phyloP scores from a whole-genome alignment of 2,888 invertebrate genomes.

The Callimorpha dominula region DNA sequence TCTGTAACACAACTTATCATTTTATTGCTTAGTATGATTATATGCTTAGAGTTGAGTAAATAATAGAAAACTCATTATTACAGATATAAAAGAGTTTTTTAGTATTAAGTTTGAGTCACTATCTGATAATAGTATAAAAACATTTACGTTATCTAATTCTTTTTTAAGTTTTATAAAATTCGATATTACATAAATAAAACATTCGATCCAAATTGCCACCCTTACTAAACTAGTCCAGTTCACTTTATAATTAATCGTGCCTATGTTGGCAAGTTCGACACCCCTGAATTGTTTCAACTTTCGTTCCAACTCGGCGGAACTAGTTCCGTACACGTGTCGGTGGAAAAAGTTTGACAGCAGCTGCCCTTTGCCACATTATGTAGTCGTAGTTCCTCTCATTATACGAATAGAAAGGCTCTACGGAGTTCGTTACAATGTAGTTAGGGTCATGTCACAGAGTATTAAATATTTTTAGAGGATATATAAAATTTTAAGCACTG shows the following conservation, averaged over 20 bases:
- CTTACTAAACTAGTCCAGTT: conserved; percentile 7
- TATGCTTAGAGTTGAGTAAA: too few relatives aligned
- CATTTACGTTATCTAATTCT: neutral
- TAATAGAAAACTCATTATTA: too few relatives aligned
- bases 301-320: conserved; percentile 19
- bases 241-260: conserved; percentile 38
- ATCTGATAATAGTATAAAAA: neutral
- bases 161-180: too few relatives aligned
- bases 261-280: conserved; percentile 47
- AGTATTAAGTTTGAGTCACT: neutral
- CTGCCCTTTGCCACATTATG: conserved; percentile 35
- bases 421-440: conserved; percentile 9
- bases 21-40: too few relatives aligned
- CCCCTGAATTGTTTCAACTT: conserved; percentile 40
- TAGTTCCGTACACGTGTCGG: conserved; percentile 42
- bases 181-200: conserved; percentile 1
- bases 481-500: conserved; percentile 16
- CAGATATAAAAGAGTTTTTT: too few relatives aligned
- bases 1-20: too few relatives aligned
- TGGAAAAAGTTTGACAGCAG: conserved; percentile 45
- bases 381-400: conserved; percentile 21
- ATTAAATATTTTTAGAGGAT: conserved; percentile 4
- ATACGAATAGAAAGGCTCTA: conserved; percentile 18
- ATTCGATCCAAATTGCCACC: conserved; percentile 10
- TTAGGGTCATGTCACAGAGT: conserved; percentile 4